A percentile compares a stretch with the other conserved stretches of the same genome.
These are phyloP conservation scores for Heteronetta atricapilla DNA, from an alignment of 2,113 vertebrate genomes.

Conservation along the genomic window DNA sequence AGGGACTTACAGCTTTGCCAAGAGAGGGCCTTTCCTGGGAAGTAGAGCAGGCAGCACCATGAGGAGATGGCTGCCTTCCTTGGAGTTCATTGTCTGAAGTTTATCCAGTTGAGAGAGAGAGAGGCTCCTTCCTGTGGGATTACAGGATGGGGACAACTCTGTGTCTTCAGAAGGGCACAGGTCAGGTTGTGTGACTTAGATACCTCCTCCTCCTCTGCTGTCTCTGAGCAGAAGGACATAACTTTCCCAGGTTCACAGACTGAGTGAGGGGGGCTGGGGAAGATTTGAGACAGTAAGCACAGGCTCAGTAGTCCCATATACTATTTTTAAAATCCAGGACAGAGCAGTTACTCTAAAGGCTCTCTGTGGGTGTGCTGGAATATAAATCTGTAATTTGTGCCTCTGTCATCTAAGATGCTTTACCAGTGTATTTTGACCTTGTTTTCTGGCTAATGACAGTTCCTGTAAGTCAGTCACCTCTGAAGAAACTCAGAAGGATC, in stretches of 20 bases:
- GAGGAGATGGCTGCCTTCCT: background rate
- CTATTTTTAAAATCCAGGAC: background rate
- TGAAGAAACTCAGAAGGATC: background rate
- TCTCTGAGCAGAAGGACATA: background rate
- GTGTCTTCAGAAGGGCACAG: background rate
- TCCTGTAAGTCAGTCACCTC: background rate
- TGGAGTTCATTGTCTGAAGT: background rate
- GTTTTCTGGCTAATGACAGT: background rate
- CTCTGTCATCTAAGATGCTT: background rate
- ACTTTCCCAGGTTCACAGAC: background rate
- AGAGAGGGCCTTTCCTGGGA: background rate
- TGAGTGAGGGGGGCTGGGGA: background rate
- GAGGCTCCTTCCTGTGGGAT: background rate
- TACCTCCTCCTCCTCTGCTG: background rate
- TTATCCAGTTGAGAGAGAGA: background rate
- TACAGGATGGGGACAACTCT: background rate
- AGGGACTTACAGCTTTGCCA: background rate
- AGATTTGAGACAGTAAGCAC: background rate
- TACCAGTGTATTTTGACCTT: background rate
- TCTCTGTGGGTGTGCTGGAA: background rate
- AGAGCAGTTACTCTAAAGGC: background rate
- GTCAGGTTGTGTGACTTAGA: rapidly evolving
- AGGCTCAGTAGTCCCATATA: background rate
- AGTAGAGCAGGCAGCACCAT: background rate
- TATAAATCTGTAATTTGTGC: background rate